Evolutionary conservation across 1,140 invertebrate species (phyloP).

Genomic region (Drosophila sp.): DNA sequence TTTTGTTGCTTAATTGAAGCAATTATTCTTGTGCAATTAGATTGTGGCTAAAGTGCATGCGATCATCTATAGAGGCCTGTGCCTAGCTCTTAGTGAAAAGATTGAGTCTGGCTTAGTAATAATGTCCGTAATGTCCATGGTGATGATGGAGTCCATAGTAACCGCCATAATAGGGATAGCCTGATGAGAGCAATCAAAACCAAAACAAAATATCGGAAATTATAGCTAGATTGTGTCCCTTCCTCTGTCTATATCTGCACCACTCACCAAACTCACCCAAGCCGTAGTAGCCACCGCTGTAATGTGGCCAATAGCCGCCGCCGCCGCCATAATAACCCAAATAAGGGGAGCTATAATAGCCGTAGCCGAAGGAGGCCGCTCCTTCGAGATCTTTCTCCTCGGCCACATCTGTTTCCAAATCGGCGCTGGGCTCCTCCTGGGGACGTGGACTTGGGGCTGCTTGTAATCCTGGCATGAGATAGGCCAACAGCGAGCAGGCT

Average conservation of each 20-base stretch:
- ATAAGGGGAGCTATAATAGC: slow-evolving; percentile 75
- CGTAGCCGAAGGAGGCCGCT: slow-evolving; percentile 70
- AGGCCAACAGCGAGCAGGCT: slow-evolving; percentile 45
- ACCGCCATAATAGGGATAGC: slow-evolving; percentile 79
- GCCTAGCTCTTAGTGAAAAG: slow-evolving; percentile 2
- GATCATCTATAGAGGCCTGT: slow-evolving; percentile 39
- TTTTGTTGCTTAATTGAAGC: slow-evolving; percentile 73
- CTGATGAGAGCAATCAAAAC: slow-evolving; percentile 23
- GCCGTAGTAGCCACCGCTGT: slow-evolving; percentile 65
- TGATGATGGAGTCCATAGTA: slow-evolving; percentile 74
- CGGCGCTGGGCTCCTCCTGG: slow-evolving; percentile 50
- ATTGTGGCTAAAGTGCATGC: slow-evolving; percentile 56
- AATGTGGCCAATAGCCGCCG: slow-evolving; percentile 56
- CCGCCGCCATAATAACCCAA: slow-evolving; percentile 59
- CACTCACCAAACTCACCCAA: slow-evolving; percentile 55
- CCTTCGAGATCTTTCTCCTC: slow-evolving; percentile 73
- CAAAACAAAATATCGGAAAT: neutral
- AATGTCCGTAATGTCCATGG: slow-evolving; percentile 76
- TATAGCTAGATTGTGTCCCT: neutral
- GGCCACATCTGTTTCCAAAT: slow-evolving; percentile 62
- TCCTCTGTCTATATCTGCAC: too few relatives aligned
- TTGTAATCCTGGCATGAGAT: slow-evolving; percentile 36
- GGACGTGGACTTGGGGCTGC: slow-evolving; percentile 66
- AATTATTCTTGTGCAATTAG: slow-evolving; percentile 70
- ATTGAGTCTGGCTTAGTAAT: slow-evolving; percentile 47